Conservation (phyloP, 1,140 invertebrate species). For the Pteromalus puparum region DNA sequence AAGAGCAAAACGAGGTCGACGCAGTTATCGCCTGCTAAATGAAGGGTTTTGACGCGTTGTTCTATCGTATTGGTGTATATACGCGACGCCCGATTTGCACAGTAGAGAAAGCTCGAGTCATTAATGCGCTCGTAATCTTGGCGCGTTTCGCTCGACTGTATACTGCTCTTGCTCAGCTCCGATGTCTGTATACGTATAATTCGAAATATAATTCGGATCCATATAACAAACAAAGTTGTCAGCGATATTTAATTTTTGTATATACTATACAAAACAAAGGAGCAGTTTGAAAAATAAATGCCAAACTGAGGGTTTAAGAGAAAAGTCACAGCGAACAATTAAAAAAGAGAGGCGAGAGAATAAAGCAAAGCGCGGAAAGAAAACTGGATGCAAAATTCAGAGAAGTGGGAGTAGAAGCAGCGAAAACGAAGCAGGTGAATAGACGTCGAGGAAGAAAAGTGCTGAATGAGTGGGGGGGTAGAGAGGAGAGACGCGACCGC, state of each 20-base stretch:
- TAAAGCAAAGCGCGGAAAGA: background rate
- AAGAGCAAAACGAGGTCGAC: slow-evolving; percentile 1
- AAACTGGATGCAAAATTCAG: background rate
- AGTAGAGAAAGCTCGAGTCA: background rate
- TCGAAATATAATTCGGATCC: no score
- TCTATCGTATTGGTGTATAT: background rate
- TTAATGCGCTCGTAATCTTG: slow-evolving; percentile 8
- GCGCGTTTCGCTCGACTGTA: no score
- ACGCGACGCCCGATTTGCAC: background rate
- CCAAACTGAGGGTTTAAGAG: background rate
- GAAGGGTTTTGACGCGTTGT: background rate
- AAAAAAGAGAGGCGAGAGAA: background rate
- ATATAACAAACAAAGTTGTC: no score
- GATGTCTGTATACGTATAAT: no score
- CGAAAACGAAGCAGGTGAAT: slow-evolving; percentile 13
- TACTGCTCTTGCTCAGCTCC: no score
- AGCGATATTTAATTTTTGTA: no score
- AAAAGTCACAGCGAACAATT: background rate
- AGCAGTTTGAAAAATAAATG: background rate
- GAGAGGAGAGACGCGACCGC: background rate
- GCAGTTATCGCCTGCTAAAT: background rate
- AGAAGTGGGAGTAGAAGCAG: background rate
- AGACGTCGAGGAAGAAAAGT: slow-evolving; percentile 10
- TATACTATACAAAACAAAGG: background rate
- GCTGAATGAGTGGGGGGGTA: background rate